Conservation (phyloP, 2,888 invertebrate genomes). For the Mythimna vitellina region DNA sequence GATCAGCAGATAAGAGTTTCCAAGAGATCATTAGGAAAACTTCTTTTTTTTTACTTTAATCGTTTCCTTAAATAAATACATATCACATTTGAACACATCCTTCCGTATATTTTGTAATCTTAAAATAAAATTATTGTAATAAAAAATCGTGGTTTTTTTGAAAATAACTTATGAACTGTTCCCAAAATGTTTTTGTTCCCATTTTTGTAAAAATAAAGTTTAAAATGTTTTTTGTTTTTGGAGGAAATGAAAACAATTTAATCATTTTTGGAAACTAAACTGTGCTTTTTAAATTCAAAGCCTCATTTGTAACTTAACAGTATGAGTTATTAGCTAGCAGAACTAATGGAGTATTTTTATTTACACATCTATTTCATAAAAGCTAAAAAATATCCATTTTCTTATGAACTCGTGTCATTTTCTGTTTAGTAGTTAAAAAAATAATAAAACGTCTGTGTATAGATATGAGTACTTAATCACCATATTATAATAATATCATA, state of each 20-base stretch:
- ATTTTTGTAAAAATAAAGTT: conserved; percentile 40
- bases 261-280: conserved; percentile 12
- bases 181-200: conserved; percentile 77
- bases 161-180: conserved; percentile 66
- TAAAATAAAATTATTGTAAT: conserved; percentile 68
- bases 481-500: too few relatives aligned
- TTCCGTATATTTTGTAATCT: conserved; percentile 81
- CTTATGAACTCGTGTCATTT: conserved; percentile 31
- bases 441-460: background rate
- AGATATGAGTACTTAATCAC: background rate
- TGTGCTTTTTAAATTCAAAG: conserved; percentile 56
- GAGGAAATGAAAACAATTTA: background rate
- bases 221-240: conserved; percentile 1
- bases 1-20: conserved; percentile 86
- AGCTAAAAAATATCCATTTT: conserved; percentile 47
- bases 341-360: conserved; percentile 64
- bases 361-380: conserved; percentile 55
- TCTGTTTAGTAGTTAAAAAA: background rate
- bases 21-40: conserved; percentile 90
- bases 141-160: conserved; percentile 38
- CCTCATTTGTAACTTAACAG: conserved; percentile 63
- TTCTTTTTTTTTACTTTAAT: conserved; percentile 83
- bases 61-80: conserved; percentile 86
- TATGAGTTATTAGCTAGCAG: conserved; percentile 63
- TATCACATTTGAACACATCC: conserved; percentile 91